Conservation (phyloP, 2,888 invertebrate genomes). For the Ichneumoninae sp. region DNA sequence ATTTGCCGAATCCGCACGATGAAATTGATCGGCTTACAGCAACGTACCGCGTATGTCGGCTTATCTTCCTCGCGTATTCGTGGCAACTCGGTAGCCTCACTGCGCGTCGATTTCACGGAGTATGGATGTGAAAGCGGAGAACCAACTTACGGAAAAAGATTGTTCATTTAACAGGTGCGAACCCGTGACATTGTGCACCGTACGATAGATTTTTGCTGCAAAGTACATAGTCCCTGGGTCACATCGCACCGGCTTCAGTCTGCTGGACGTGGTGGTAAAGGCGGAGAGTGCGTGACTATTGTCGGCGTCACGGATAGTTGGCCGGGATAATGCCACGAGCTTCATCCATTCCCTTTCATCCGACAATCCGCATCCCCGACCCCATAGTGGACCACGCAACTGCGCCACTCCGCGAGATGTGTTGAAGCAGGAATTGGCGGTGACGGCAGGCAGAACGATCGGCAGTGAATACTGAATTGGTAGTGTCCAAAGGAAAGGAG, state of each 20-base stretch:
- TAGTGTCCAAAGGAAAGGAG: background rate
- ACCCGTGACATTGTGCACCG: background rate
- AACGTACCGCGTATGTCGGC: background rate
- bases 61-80: background rate
- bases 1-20: slow-evolving; percentile 1
- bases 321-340: slow-evolving; percentile 37
- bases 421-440: slow-evolving; percentile 30
- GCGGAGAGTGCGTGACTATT: slow-evolving; percentile 26
- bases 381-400: background rate
- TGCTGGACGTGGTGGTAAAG: background rate
- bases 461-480: background rate
- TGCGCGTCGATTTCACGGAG: background rate
- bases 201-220: background rate
- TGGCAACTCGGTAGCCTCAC: background rate
- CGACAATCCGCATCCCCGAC: slow-evolving; percentile 1
- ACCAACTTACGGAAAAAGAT: background rate
- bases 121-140: background rate
- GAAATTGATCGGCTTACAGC: slow-evolving; percentile 38
- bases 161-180: background rate
- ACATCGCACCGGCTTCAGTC: background rate
- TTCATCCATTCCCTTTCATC: slow-evolving; percentile 18
- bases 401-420: slow-evolving; percentile 16
- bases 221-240: background rate
- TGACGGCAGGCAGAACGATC: background rate
- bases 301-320: slow-evolving; percentile 34